phyloP scores from a whole-genome alignment of 2,113 vertebrate genomes.

The Thamnophis sirtalis region DNA sequence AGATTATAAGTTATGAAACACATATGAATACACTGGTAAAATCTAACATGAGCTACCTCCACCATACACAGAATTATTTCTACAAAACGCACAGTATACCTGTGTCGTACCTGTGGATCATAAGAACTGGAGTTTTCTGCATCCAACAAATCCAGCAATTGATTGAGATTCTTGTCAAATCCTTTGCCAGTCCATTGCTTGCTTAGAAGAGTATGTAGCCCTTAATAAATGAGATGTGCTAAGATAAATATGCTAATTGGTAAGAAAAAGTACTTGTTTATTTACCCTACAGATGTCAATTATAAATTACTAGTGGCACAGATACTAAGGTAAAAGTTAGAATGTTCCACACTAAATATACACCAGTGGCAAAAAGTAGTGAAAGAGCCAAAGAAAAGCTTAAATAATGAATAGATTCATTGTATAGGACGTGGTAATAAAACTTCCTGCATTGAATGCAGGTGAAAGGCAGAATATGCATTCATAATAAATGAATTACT shows the following conservation, averaged over 20 bases:
- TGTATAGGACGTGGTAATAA: not conserved
- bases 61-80: not conserved
- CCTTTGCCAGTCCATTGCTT: slow-evolving; percentile 87
- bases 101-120: slow-evolving; percentile 72
- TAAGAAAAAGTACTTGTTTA: not conserved
- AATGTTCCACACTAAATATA: not conserved
- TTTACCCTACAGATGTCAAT: not conserved
- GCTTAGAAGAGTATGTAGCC: slow-evolving; percentile 77
- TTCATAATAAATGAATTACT: not conserved
- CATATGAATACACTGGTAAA: not conserved
- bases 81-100: slow-evolving; percentile 62
- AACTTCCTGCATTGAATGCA: not conserved
- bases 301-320: not conserved
- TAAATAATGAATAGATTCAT: not conserved
- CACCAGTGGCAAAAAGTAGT: not conserved
- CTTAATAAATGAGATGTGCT: slow-evolving; percentile 63
- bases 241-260: not conserved
- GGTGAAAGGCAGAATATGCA: not conserved
- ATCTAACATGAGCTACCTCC: not conserved
- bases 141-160: slow-evolving; percentile 72
- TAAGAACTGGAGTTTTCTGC: slow-evolving; percentile 52
- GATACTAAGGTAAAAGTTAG: not conserved
- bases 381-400: not conserved
- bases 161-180: slow-evolving; percentile 78
- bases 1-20: slow-evolving; percentile 14